Evolutionary conservation across 2,888 invertebrate genomes (phyloP), one percentile per base, ranked within the genome.

Genomic region (Sminthurides aquaticus): DNA sequence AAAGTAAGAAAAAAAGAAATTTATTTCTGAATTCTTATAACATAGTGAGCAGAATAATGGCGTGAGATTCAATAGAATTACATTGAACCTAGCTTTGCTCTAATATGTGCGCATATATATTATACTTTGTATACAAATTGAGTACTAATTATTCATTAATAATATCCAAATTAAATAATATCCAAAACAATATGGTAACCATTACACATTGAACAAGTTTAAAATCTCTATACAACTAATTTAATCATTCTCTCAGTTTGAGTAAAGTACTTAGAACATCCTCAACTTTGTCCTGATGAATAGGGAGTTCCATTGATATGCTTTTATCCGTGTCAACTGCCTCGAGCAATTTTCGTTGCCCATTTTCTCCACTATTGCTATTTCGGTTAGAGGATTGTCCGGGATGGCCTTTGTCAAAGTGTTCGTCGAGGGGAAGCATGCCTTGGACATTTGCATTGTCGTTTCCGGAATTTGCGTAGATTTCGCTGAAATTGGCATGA

Each of bases 221-320:
- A 34, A 34, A 15, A 34, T 15, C 8, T 34, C 43, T 11, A 34
- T 11, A 34, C 43, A 34, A 34, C 15, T 34, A 18, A 25, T 60
- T 27, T 3, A 3, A 20, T 54, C 25, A 49, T n/a, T 73, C 67
- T 59, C 74, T 61, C 15, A 70, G 57, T 64, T 72, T 71, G 59
- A 74, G 66, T 24, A 74, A 55, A 24, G 74, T 71, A 57, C 70
- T 71, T 28, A 74, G 62, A 52, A 73, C 71, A 67, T 74, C 71
- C 58, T 72, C 71, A 57, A 74, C 70, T 64, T 71, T 74, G 54
- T 74, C 72, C 60, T 74, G 70, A 58, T 71, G 71, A 62, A 74
- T 71, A 49, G 73, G 74, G 20, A 69, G 67, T 56, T 74, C 74
- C 74, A 74, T 74, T 62, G 71, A 71, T 2, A 68, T 62, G 49